Percentiles rank a stretch among this genome's conserved stretches.
Evolutionary conservation across 2,113 vertebrate genomes (phyloP).

Genomic region (Mus spicilegus): DNA sequence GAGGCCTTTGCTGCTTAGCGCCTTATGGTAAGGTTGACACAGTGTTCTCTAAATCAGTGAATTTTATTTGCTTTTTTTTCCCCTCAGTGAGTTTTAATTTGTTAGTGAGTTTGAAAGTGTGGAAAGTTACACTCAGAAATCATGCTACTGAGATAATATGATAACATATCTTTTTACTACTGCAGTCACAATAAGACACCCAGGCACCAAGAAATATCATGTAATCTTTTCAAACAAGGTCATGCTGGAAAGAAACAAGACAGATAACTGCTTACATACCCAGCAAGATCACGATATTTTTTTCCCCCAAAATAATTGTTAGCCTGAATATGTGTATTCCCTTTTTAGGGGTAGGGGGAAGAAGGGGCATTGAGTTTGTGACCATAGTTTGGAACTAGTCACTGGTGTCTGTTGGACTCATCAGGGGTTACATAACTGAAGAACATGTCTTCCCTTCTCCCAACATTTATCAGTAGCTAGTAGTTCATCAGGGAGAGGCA

Average conservation of each 20-base stretch:
- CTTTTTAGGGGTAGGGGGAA: neutral
- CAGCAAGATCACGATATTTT: conserved; percentile 6
- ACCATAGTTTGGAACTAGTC: neutral
- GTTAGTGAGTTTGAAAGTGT: neutral
- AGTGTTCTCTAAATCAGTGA: neutral
- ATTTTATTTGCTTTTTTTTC: neutral
- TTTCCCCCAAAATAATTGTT: conserved; percentile 6
- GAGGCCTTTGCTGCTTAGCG: conserved; percentile 62
- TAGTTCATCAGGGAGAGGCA: neutral
- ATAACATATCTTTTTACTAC: neutral
- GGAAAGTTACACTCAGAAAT: conserved; percentile 48
- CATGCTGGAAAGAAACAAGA: neutral
- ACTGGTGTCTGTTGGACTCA: neutral
- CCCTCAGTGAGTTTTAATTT: conserved; percentile 22
- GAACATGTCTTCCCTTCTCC: neutral
- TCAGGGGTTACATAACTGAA: neutral
- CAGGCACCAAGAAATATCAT: neutral
- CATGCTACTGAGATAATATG: neutral
- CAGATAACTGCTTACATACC: neutral
- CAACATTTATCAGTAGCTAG: too few species aligned
- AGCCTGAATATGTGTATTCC: neutral
- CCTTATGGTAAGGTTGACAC: neutral
- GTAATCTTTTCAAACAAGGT: neutral
- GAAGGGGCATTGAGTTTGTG: neutral
- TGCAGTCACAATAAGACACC: conserved; percentile 25